A percentile compares a stretch with the other conserved stretches of the same genome.
These are phyloP conservation scores for Drosophila leontia DNA, from an alignment of 1,140 invertebrate species.

Conservation along the genomic window DNA sequence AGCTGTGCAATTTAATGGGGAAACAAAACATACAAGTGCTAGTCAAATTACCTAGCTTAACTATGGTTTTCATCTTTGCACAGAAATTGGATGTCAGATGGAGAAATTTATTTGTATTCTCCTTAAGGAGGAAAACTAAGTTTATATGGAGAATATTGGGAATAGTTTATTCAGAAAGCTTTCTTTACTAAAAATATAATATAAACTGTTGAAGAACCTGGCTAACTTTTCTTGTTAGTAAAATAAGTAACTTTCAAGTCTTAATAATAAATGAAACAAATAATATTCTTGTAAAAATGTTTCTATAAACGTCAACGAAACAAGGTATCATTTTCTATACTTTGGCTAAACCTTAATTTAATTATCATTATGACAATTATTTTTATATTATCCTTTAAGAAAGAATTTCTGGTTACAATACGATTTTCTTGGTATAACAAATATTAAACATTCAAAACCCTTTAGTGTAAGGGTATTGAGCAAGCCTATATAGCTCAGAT, in stretches of 20 bases:
- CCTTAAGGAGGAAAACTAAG: no score
- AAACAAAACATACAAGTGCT: neutral
- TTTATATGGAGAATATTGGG: neutral
- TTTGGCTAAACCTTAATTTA: neutral
- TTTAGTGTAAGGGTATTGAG: constrained; percentile 16
- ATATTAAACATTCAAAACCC: neutral
- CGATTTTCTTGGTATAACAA: no score
- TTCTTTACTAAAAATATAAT: no score
- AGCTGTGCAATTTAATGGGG: neutral
- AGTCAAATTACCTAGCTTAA: neutral
- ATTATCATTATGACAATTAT: neutral
- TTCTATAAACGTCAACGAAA: no score
- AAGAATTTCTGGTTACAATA: no score
- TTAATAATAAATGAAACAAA: neutral
- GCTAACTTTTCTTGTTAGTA: neutral
- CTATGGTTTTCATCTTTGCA: neutral
- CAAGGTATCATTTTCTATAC: no score
- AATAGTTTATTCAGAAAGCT: neutral
- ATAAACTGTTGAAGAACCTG: neutral
- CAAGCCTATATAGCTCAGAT: neutral
- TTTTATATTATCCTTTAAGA: no score
- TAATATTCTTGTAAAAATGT: neutral
- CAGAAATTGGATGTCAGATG: no score
- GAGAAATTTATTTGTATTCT: neutral
- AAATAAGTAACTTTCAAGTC: neutral